Evolutionary conservation across 2,888 invertebrate species (phyloP), one percentile per base, ranked within the genome.

Genomic region (Melinopterus prodromus): DNA sequence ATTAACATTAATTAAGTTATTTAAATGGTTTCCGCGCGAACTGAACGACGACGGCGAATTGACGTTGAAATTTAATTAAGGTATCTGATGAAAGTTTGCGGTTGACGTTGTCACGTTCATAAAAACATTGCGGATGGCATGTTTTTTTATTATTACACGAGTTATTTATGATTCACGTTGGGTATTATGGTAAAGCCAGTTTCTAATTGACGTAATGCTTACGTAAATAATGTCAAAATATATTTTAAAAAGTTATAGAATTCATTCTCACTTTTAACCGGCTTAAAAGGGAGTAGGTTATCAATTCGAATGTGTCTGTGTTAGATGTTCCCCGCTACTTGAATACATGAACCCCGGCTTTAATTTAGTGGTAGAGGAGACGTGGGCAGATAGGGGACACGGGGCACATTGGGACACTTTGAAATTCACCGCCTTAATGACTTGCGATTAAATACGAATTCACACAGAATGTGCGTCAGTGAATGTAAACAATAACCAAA

Each of bases 1-100:
- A 53, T 53, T 53, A 53, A 53, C 53, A 53, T 53, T 53, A 53
- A 53, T 53, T 53, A 53, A 53, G 53, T 53, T 53, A 53, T 53
- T 53, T 53, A 53, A 53, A 53, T 12, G 53, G 53, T 53, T 53
- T 53, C 53, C 53, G 5, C 53, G 53, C 53, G 53, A 53, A 53
- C 53, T 7, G 53, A 53, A 53, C 7, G 16, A 71, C 71, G 78
- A 53, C 38, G 71, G 16, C 37, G 78, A 26, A 38, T 71, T 77
- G 70, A 77, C 37, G 38, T 38, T 71, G 70, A 78, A n/a, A 15
- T 26, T 12, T 26, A 78, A 71, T 38, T 38, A 71, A 71, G 26
- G 36, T 14, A 70, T n/a, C 38, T n/a, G 15, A 15, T 38, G 12
- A 53, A 53, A 53, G 53, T 53, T 53, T 53, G 53, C 5, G 53